phyloP scores from a whole-genome alignment of 1,140 invertebrate genomes.

The Bombus breviceps region DNA sequence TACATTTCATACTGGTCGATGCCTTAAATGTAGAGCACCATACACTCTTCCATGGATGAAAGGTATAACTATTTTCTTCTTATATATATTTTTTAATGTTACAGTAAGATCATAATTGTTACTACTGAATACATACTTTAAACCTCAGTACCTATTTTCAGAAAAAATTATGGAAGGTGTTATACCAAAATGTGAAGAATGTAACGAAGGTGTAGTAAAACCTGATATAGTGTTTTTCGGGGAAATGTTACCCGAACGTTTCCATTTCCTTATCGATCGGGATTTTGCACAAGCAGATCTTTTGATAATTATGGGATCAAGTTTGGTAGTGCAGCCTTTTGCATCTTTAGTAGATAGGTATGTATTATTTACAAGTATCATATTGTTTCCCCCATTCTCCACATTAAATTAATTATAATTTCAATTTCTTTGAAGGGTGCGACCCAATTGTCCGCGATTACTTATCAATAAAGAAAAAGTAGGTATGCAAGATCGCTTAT shows the following conservation, averaged over 20 bases:
- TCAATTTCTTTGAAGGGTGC: constrained; percentile 84
- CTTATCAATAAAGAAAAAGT: constrained; percentile 93
- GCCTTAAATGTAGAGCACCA: constrained; percentile 89
- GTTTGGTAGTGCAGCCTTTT: constrained; percentile 97
- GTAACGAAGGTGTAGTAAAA: constrained; percentile 91
- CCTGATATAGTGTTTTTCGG: constrained; percentile 98
- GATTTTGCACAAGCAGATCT: constrained; percentile 96
- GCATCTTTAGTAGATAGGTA: constrained; percentile 93
- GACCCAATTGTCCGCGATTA: constrained; percentile 88
- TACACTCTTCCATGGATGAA: constrained; percentile 93
- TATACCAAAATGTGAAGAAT: constrained; percentile 90
- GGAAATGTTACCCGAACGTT: constrained; percentile 91
- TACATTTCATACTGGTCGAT: constrained; percentile 95
- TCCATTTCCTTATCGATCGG: constrained; percentile 85
- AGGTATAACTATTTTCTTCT: constrained; percentile 80
- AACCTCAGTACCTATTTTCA: constrained; percentile 70
- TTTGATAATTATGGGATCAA: constrained; percentile 97
- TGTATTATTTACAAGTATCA: constrained; percentile 65
- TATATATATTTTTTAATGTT: constrained; percentile 17
- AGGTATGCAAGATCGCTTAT: constrained; percentile 84
- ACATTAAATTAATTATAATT: background rate
- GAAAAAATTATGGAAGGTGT: constrained; percentile 88
- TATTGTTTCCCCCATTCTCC: background rate
- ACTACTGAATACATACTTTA: background rate
- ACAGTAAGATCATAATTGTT: background rate